These are phyloP conservation scores for Phylloscopus collybita DNA, from an alignment of 2,797 vertebrate species.

Conservation along the genomic window DNA sequence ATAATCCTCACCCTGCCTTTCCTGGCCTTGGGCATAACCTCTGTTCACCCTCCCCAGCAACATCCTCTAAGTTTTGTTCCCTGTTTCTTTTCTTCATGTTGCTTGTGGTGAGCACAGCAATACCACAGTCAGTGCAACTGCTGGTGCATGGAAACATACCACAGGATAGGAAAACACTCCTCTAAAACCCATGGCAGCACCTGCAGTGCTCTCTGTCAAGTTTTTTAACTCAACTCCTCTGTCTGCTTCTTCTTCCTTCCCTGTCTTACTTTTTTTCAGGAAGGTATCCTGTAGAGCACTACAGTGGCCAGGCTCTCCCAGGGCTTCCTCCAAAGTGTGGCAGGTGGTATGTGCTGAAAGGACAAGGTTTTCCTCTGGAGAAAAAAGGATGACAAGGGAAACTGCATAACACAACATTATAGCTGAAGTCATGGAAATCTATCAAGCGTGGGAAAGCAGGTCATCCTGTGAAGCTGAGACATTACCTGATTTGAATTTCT, in stretches of 20 bases:
- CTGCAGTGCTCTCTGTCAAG: neutral
- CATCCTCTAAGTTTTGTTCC: neutral
- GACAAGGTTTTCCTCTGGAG: neutral
- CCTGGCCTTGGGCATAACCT: neutral
- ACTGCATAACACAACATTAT: neutral
- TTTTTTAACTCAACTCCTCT: neutral
- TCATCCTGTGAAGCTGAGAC: neutral
- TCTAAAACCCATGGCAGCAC: neutral
- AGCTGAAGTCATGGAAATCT: neutral
- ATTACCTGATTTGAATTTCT: neutral
- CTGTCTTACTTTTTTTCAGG: neutral
- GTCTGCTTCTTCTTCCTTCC: neutral
- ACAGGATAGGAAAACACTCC: neutral
- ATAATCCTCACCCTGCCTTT: neutral
- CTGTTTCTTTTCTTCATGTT: neutral
- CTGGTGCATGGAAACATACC: neutral
- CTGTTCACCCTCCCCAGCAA: neutral
- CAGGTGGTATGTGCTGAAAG: neutral
- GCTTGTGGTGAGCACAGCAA: neutral
- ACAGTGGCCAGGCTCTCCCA: accelerated
- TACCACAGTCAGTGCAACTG: neutral
- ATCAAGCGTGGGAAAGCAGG: neutral
- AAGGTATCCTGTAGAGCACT: neutral
- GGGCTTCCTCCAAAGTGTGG: neutral
- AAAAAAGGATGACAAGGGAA: neutral